phyloP scores from a whole-genome alignment of 1,140 invertebrate genomes.

The Popillia japonica region DNA sequence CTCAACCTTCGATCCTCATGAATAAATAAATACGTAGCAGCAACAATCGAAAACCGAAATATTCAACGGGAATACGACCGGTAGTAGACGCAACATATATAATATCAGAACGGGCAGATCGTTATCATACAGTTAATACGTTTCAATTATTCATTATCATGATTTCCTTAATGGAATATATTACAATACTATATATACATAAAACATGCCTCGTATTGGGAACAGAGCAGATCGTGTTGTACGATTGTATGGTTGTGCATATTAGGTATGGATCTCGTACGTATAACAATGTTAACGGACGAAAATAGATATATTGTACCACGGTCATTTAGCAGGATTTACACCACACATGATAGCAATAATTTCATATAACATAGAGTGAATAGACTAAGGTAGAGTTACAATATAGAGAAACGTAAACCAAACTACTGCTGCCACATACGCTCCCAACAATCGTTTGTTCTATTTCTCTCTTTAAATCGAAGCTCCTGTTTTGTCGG shows the following conservation, averaged over 20 bases:
- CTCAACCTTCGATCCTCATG: neutral
- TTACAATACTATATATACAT: neutral
- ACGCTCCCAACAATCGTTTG: too few species aligned
- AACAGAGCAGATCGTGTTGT: too few species aligned
- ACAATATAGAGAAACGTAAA: too few species aligned
- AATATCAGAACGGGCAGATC: neutral
- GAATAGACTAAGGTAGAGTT: too few species aligned
- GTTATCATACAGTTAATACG: slow-evolving; percentile 21
- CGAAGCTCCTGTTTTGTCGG: too few species aligned
- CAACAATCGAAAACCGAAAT: slow-evolving; percentile 1
- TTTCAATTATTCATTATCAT: slow-evolving; percentile 35
- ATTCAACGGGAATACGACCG: neutral
- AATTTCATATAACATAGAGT: neutral
- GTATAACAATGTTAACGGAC: neutral
- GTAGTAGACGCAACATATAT: neutral
- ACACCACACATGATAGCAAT: neutral
- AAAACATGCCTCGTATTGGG: too few species aligned
- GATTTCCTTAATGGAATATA: slow-evolving; percentile 37
- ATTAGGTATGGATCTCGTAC: too few species aligned
- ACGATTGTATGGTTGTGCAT: too few species aligned
- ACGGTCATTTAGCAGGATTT: neutral
- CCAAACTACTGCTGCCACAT: too few species aligned
- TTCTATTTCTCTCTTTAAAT: too few species aligned
- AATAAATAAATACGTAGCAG: slow-evolving; percentile 11
- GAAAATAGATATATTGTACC: neutral